Evolutionary conservation across 2,113 vertebrate species (phyloP).

Genomic region (Alces alces): DNA sequence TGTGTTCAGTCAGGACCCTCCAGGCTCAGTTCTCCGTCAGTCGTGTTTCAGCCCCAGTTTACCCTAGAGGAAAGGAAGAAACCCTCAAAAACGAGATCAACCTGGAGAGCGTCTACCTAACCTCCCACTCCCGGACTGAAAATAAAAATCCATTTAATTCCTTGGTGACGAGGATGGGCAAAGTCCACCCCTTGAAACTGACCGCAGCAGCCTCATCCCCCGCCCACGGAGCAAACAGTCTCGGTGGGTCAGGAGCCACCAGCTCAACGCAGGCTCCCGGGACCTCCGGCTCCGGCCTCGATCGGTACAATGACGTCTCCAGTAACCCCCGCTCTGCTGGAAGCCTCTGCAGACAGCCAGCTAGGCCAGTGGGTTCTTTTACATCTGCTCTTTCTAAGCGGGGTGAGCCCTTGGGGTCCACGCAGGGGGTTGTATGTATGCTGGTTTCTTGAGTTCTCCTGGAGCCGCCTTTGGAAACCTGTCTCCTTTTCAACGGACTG

Average conservation of each 20-base stretch:
- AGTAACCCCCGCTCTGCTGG: not conserved
- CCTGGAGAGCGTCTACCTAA: not conserved
- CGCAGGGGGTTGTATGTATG: accelerated
- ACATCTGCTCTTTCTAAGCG: not conserved
- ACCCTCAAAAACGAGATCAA: not conserved
- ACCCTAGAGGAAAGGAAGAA: not conserved
- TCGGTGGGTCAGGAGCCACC: not conserved
- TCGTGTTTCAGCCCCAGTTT: conserved; percentile 49
- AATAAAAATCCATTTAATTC: not conserved
- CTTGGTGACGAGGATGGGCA: not conserved
- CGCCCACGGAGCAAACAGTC: not conserved
- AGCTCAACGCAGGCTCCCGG: accelerated
- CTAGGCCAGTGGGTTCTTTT: accelerated
- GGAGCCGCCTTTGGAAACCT: not conserved
- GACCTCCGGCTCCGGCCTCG: accelerated
- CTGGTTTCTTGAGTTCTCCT: not conserved
- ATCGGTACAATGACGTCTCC: accelerated
- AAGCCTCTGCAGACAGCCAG: not conserved
- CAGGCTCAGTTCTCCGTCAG: conserved; percentile 54
- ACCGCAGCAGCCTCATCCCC: accelerated
- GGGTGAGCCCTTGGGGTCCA: not conserved
- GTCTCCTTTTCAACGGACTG: not conserved
- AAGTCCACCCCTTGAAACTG: not conserved
- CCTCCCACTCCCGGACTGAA: not conserved
- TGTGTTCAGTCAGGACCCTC: conserved; percentile 46